Evolutionary conservation across 2,113 vertebrate species (phyloP), one percentile per base, ranked within the genome.

Genomic region (Gyps fulvus): DNA sequence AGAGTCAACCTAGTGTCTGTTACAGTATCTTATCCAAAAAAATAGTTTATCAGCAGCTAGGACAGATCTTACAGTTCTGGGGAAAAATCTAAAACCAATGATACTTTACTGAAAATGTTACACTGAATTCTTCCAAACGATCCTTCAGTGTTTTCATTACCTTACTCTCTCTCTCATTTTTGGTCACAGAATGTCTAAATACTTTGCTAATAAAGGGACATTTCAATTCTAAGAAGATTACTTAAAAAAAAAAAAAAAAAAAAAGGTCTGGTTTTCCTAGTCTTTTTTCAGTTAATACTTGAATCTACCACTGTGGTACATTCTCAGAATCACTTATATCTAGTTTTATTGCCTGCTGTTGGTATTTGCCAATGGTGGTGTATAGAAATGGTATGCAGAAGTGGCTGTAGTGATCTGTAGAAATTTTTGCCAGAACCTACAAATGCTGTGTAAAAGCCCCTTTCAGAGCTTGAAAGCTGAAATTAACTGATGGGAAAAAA

Each of bases 401-500:
- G 43, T 83, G 19, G 40, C 34, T 90, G 49, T 26, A 83, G 71
- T 0, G 2, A 83, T 82, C 58, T n/a, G 9, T 3, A 93, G 81
- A 94, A 55, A 52, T 76, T 91, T 88, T 95, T 95, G 78, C 85
- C 79, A 10, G 9, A 88, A 90, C n/a, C n/a, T 59, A 83, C 59
- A 81, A 90, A 83, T 74, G 29, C 43, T 54, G 54, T 82, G 58
- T 94, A 89, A 96, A 96, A 93, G 83, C 69, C 31, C 55, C 78
- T 91, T 94, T 97, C 92, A 95, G 90, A 89, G 50, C 71, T 76
- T 71, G 63, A 93, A 96, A 96, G 66, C 67, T 81, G 42, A 96
- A 96, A 95, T 52, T 89, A 94, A 94, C 54, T 34, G 88, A 94
- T 93, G 78, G 85, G 74, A 7, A 45, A 66, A 89, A 91, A 95